Evolutionary conservation across 2,113 vertebrate genomes (phyloP).

Genomic region (Gambusia holbrooki): DNA sequence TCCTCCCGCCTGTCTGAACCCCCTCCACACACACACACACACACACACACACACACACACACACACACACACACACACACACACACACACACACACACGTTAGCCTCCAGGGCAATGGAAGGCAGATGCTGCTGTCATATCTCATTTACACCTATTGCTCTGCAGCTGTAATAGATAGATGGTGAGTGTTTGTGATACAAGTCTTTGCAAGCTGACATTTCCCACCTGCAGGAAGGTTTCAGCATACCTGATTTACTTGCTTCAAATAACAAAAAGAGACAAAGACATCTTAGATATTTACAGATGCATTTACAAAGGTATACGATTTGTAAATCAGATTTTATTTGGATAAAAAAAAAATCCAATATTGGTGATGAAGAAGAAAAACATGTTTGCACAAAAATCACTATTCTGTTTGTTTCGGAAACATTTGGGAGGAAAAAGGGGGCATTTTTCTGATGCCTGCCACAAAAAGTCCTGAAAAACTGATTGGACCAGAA

Average conservation of each 20-base stretch:
- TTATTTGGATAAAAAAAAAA: neutral
- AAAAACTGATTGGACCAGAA: neutral
- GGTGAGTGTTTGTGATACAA: slow-evolving; percentile 24
- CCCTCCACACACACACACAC: slow-evolving; percentile 22
- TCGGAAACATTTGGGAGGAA: neutral
- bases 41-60: slow-evolving; percentile 4
- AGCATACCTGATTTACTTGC: neutral
- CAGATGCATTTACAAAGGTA: too few relatives aligned
- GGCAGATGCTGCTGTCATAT: slow-evolving; percentile 65
- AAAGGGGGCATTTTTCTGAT: neutral
- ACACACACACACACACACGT: slow-evolving; percentile 1
- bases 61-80: slow-evolving; percentile 11
- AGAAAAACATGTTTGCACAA: neutral
- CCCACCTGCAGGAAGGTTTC: neutral
- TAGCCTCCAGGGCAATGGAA: slow-evolving; percentile 43
- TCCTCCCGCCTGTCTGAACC: neutral
- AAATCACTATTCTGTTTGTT: neutral
- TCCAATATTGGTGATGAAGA: neutral
- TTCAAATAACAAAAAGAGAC: neutral
- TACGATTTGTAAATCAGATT: neutral
- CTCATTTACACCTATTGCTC: slow-evolving; percentile 63
- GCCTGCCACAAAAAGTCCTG: neutral
- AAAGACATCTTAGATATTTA: too few relatives aligned
- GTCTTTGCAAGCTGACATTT: slow-evolving; percentile 23
- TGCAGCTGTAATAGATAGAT: slow-evolving; percentile 39